Percentiles rank a stretch among this genome's conserved stretches.
Evolutionary conservation across 2,888 invertebrate genomes (phyloP).

Genomic region (Clivina fossor): DNA sequence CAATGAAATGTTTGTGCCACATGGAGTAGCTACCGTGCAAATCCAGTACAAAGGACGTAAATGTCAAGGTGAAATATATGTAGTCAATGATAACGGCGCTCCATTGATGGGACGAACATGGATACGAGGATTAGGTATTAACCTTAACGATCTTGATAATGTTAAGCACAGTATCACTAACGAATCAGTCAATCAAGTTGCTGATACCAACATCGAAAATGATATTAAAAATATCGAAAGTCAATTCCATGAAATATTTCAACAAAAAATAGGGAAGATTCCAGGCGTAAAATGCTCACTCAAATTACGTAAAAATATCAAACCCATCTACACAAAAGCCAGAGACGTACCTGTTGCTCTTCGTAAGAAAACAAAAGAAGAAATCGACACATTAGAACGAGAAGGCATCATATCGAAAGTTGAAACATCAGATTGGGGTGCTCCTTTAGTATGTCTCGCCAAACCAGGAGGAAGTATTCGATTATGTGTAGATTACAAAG

Average conservation of each 20-base stretch:
- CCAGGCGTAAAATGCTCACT: background rate
- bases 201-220: too few relatives aligned
- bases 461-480: background rate
- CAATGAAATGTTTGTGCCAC: too few relatives aligned
- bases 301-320: background rate
- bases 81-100: slow-evolving; percentile 1
- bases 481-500: slow-evolving; percentile 35
- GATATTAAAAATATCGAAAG: background rate
- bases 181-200: slow-evolving; percentile 6
- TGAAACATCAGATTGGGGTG: slow-evolving; percentile 3
- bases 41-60: background rate
- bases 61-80: background rate
- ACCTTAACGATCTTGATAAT: slow-evolving; percentile 1
- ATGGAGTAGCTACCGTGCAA: too few relatives aligned
- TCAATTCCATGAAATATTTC: background rate
- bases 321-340: background rate
- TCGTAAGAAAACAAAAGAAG: background rate
- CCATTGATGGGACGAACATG: background rate
- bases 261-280: slow-evolving; percentile 6
- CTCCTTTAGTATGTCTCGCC: background rate
- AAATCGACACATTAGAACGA: background rate
- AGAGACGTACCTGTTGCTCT: slow-evolving; percentile 4
- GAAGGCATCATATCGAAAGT: slow-evolving; percentile 10
- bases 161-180: too few relatives aligned
- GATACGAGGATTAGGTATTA: background rate